Conservation (phyloP, 1,140 invertebrate genomes). For the Harlomillsia oculata region DNA sequence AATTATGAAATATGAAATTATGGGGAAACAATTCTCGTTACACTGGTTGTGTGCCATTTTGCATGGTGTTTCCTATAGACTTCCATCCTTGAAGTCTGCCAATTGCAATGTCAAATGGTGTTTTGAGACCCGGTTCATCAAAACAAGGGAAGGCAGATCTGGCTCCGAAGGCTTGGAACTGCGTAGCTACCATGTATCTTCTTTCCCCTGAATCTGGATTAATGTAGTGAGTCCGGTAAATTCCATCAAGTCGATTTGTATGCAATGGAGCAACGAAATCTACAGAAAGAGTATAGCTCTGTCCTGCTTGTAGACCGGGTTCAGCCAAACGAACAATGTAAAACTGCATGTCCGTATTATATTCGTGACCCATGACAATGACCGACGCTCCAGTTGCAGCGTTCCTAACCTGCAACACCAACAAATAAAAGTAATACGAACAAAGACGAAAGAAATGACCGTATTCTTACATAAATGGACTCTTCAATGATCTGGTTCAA, state of each 20-base stretch:
- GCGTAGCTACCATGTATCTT: conserved; percentile 11
- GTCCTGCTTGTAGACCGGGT: background rate
- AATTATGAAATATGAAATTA: conserved; percentile 48
- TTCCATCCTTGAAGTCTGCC: too few relatives aligned
- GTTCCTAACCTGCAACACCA: conserved; percentile 2
- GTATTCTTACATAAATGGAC: background rate
- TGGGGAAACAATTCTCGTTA: conserved; percentile 51
- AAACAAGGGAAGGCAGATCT: conserved; percentile 21
- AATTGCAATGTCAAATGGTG: conserved; percentile 12
- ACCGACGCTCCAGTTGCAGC: background rate
- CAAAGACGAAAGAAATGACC: background rate
- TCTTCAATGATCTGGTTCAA: background rate
- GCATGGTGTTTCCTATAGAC: too few relatives aligned
- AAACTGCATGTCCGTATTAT: conserved; percentile 16
- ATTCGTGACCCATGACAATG: background rate
- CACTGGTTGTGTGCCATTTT: conserved; percentile 1
- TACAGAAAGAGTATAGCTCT: conserved; percentile 17
- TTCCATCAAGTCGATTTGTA: conserved; percentile 11
- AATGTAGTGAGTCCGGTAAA: conserved; percentile 24
- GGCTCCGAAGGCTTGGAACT: conserved; percentile 7
- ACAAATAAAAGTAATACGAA: background rate
- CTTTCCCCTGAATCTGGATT: conserved; percentile 1
- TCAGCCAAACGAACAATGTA: conserved; percentile 10
- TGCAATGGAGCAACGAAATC: conserved; percentile 16
- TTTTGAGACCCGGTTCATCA: conserved; percentile 15